phyloP scores from a whole-genome alignment of 2,888 invertebrate species.

The Microplitis manilae region DNA sequence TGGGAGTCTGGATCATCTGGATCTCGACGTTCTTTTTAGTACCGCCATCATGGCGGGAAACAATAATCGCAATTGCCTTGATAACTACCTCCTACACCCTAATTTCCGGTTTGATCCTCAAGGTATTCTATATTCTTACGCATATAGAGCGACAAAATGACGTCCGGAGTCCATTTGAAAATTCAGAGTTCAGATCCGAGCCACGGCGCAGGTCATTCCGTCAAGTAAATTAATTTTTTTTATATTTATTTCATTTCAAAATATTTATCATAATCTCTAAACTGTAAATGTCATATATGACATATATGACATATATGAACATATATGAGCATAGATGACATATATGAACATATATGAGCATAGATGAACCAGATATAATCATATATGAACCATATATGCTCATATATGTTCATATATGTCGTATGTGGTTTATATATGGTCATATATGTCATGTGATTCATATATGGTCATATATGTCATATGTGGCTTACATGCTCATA shows the following conservation, averaged over 20 bases:
- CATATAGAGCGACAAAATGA: conserved; percentile 76
- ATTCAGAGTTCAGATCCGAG: conserved; percentile 58
- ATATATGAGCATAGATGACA: too few relatives aligned
- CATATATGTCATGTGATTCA: too few relatives aligned
- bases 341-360: too few relatives aligned
- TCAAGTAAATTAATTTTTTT: conserved; percentile 55
- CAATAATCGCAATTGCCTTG: conserved; percentile 76
- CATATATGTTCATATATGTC: too few relatives aligned
- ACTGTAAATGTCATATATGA: too few relatives aligned
- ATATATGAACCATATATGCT: too few relatives aligned
- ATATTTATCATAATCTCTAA: too few relatives aligned
- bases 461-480: too few relatives aligned
- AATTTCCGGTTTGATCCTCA: conserved; percentile 78
- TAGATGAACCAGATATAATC: too few relatives aligned
- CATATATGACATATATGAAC: too few relatives aligned
- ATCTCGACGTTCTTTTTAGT: conserved; percentile 76
- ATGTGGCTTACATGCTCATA: too few relatives aligned
- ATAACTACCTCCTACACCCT: conserved; percentile 78
- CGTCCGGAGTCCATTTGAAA: conserved; percentile 56
- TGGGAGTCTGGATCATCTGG: conserved; percentile 74
- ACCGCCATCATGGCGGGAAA: conserved; percentile 74
- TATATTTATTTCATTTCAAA: not conserved
- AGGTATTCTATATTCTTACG: conserved; percentile 80
- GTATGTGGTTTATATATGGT: too few relatives aligned
- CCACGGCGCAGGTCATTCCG: conserved; percentile 60